These are phyloP conservation scores for Drosophila pseudotakahashii DNA, from an alignment of 2,888 invertebrate genomes.

Conservation along the genomic window DNA sequence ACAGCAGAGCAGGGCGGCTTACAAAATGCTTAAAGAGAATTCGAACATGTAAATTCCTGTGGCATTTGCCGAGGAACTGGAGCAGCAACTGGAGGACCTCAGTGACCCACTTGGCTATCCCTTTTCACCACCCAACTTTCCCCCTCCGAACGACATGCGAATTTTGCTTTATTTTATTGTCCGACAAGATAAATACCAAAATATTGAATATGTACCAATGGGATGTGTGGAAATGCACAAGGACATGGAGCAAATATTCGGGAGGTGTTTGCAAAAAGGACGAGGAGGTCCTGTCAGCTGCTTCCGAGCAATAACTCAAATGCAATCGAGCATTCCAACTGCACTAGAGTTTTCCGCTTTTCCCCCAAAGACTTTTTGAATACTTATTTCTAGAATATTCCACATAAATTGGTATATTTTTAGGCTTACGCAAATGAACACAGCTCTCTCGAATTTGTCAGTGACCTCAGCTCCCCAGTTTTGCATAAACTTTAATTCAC, in stretches of 20 bases:
- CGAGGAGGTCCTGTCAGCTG: constrained; percentile 14
- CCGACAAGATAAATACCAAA: constrained; percentile 80
- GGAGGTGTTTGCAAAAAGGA: constrained; percentile 3
- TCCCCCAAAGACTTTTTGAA: constrained; percentile 3
- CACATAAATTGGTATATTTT: constrained; percentile 16
- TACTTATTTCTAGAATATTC: background rate
- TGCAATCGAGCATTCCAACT: constrained; percentile 77
- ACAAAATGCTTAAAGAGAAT: constrained; percentile 49
- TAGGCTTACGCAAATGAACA: constrained; percentile 16
- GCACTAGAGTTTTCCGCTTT: constrained; percentile 41
- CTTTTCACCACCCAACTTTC: background rate
- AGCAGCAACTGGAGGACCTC: constrained; percentile 28
- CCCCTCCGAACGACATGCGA: constrained; percentile 40
- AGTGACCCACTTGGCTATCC: constrained; percentile 31
- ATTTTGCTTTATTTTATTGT: constrained; percentile 80
- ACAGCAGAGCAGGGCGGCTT: constrained; percentile 33
- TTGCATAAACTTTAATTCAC: constrained; percentile 30
- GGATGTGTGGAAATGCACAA: constrained; percentile 15
- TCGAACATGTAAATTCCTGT: constrained; percentile 69
- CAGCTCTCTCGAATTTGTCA: constrained; percentile 5
- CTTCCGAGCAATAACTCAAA: constrained; percentile 73
- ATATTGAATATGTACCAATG: constrained; percentile 67
- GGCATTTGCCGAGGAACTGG: constrained; percentile 42
- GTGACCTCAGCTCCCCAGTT: constrained; percentile 7
- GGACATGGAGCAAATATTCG: constrained; percentile 34